These are phyloP conservation scores for Sebastes ruberrimus DNA, from an alignment of 2,797 vertebrate species.

Conservation along the genomic window DNA sequence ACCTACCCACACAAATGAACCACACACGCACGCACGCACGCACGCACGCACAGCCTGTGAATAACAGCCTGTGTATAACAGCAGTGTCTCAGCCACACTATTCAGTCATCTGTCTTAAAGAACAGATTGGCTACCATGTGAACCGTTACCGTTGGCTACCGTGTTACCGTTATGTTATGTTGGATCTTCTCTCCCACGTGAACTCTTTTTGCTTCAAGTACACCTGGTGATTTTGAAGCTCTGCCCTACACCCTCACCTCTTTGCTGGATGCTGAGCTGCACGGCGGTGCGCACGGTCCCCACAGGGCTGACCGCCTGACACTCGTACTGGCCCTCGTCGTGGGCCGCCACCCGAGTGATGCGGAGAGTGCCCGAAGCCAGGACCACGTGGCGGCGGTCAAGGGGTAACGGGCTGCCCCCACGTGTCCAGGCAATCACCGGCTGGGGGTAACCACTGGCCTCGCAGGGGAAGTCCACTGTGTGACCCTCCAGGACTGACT, in stretches of 20 bases:
- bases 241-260: conserved; percentile 81
- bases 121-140: background rate
- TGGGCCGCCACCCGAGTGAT: conserved; percentile 92
- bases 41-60: background rate
- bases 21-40: background rate
- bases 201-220: no score
- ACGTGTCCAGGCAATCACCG: conserved; percentile 96
- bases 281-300: conserved; percentile 86
- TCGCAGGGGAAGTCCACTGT: conserved; percentile 95
- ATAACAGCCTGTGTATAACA: no score
- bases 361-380: conserved; percentile 90
- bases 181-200: no score
- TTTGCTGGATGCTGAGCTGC: conserved; percentile 91
- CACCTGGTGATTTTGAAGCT: no score
- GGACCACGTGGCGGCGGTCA: conserved; percentile 91
- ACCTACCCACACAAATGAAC: no score
- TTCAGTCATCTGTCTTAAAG: background rate
- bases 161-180: no score
- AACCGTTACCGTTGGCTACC: no score
- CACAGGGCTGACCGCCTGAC: conserved; percentile 94
- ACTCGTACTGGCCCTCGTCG: conserved; percentile 97
- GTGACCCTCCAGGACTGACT: conserved; percentile 91
- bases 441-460: conserved; percentile 91
- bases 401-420: conserved; percentile 91
- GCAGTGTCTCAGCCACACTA: background rate